Evolutionary conservation across 2,888 invertebrate genomes (phyloP).

Genomic region (Parascotia fuliginaria): DNA sequence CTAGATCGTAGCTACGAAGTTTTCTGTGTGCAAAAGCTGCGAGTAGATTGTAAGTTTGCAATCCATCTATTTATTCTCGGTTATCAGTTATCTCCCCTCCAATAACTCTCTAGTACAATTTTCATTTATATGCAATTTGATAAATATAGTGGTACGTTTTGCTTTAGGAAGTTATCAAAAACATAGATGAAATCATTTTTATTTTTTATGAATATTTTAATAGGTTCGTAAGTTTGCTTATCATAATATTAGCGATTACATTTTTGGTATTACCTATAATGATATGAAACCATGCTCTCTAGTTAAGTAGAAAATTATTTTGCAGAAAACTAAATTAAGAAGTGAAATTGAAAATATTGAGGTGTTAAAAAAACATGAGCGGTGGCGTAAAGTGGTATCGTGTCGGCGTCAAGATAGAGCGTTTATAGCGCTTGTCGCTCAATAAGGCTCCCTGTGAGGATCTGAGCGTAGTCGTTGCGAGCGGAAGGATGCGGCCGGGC

Average conservation of each 20-base stretch:
- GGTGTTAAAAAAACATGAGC: conserved; percentile 56
- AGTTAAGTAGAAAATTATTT: not conserved
- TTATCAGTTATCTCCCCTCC: too few relatives aligned
- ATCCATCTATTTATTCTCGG: too few relatives aligned
- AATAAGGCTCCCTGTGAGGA: conserved; percentile 66
- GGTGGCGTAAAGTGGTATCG: conserved; percentile 49
- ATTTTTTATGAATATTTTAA: too few relatives aligned
- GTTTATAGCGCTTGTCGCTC: conserved; percentile 65
- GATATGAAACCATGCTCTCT: not conserved
- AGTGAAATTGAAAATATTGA: conserved; percentile 39
- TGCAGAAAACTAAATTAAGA: conserved; percentile 19
- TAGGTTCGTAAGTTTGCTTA: too few relatives aligned
- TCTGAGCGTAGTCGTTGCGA: conserved; percentile 60
- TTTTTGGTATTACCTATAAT: not conserved
- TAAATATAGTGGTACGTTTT: too few relatives aligned
- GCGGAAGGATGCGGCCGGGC: conserved; percentile 62
- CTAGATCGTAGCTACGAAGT: not conserved
- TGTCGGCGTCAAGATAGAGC: conserved; percentile 56
- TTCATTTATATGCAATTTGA: too few relatives aligned
- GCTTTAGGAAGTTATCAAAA: too few relatives aligned
- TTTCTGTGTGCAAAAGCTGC: too few relatives aligned
- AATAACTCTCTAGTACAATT: too few relatives aligned
- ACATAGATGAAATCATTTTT: too few relatives aligned
- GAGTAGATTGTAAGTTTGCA: too few relatives aligned
- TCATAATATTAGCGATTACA: too few relatives aligned